These are phyloP conservation scores for Zhuqinia jingwanae DNA, from an alignment of 2,888 invertebrate genomes.

Conservation along the genomic window DNA sequence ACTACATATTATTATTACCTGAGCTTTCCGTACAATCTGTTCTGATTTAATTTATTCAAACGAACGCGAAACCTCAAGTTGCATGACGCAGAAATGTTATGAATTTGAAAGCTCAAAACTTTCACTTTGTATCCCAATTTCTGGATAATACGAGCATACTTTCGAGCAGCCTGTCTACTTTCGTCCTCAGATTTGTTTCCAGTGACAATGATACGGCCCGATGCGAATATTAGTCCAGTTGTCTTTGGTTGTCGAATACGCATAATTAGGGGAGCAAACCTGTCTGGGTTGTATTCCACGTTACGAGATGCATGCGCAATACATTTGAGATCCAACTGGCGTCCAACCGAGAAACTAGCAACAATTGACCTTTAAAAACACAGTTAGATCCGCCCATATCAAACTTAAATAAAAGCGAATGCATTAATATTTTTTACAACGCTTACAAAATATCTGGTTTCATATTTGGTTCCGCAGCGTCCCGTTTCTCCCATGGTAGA, in stretches of 20 bases:
- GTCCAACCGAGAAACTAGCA: slow-evolving; percentile 83
- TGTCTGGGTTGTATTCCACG: too few species aligned
- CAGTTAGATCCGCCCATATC: too few species aligned
- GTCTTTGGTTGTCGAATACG: too few species aligned
- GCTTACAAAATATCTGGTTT: slow-evolving; percentile 53
- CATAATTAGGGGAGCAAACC: too few species aligned
- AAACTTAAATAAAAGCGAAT: too few species aligned
- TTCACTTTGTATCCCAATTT: slow-evolving; percentile 83
- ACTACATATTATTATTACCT: slow-evolving; percentile 19
- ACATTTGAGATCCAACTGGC: slow-evolving; percentile 83
- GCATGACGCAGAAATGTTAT: slow-evolving; percentile 85
- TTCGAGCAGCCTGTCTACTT: too few species aligned
- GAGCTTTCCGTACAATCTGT: slow-evolving; percentile 42
- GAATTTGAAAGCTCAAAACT: slow-evolving; percentile 83
- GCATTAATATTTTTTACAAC: too few species aligned
- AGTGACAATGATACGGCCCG: too few species aligned
- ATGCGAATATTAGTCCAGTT: too few species aligned
- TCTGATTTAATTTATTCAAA: slow-evolving; percentile 82
- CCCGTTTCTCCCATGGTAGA: slow-evolving; percentile 40
- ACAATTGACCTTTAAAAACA: too few species aligned
- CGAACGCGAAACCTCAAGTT: slow-evolving; percentile 85
- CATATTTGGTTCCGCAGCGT: slow-evolving; percentile 39
- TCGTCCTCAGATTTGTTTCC: too few species aligned
- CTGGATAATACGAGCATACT: too few species aligned
- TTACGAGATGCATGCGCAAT: slow-evolving; percentile 83